Conservation (phyloP, 2,888 invertebrate species). For the Chloroclystis v-ata region DNA sequence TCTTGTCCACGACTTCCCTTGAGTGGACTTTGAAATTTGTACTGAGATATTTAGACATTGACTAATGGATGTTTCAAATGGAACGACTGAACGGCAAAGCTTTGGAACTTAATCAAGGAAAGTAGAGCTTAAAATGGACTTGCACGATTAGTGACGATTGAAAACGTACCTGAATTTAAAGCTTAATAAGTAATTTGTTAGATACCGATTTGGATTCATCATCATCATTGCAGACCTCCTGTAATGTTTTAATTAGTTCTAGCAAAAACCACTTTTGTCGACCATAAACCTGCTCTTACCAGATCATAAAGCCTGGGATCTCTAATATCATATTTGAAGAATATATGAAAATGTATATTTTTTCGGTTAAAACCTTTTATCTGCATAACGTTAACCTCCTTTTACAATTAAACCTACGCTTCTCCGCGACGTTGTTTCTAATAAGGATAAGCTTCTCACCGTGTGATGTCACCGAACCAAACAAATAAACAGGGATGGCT, state of each 20-base stretch:
- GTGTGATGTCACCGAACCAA: conserved; percentile 4
- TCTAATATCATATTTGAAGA: no score
- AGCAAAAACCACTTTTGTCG: no score
- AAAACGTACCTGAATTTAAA: no score
- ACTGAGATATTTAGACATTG: conserved; percentile 13
- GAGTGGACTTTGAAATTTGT: conserved; percentile 15
- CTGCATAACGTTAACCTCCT: not conserved
- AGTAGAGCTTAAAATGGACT: not conserved
- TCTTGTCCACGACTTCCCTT: conserved; percentile 13
- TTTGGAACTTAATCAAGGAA: not conserved
- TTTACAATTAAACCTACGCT: not conserved
- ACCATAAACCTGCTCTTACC: no score
- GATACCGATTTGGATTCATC: no score
- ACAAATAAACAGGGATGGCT: conserved; percentile 7
- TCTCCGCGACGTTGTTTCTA: conserved; percentile 9
- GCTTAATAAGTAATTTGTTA: no score
- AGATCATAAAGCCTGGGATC: no score
- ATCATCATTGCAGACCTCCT: no score
- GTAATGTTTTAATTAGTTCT: no score
- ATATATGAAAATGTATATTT: no score
- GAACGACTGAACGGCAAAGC: not conserved
- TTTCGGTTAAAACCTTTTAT: no score
- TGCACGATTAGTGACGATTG: not conserved
- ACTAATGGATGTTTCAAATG: conserved; percentile 8
- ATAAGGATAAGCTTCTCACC: conserved; percentile 16